Evolutionary conservation across 2,888 invertebrate species (phyloP).

Genomic region (Ichneumoninae sp.): DNA sequence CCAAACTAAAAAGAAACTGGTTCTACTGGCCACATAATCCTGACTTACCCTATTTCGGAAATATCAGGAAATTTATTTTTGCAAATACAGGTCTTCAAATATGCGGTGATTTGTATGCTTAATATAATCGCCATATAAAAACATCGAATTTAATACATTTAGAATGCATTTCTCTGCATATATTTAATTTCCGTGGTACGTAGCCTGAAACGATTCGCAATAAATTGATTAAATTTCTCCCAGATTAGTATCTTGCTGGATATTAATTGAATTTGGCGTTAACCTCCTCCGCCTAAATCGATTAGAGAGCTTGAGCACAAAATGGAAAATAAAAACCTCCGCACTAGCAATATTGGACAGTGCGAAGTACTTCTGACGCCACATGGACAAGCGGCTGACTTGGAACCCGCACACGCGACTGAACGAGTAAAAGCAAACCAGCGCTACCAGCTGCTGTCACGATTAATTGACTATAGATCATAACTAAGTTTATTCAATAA

Average conservation of each 20-base stretch:
- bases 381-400: not conserved
- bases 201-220: not conserved
- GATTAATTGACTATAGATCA: conserved; percentile 12
- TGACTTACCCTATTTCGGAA: too few relatives aligned
- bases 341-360: not conserved
- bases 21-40: too few relatives aligned
- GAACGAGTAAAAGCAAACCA: conserved; percentile 10
- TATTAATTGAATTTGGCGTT: conserved; percentile 18
- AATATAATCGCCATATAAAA: too few relatives aligned
- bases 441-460: not conserved
- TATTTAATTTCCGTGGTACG: too few relatives aligned
- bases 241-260: not conserved
- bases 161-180: too few relatives aligned
- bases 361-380: not conserved
- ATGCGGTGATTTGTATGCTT: too few relatives aligned
- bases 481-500: not conserved
- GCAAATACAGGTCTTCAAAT: too few relatives aligned
- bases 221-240: not conserved
- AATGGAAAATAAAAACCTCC: conserved; percentile 12
- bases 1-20: too few relatives aligned
- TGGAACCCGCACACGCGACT: conserved; percentile 17
- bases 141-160: too few relatives aligned
- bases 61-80: too few relatives aligned
- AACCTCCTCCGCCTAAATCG: not conserved
- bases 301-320: not conserved